Percentiles rank a stretch among this genome's conserved stretches.
Conservation (phyloP, 1,140 invertebrate genomes). For the Drosophila suzukii region DNA sequence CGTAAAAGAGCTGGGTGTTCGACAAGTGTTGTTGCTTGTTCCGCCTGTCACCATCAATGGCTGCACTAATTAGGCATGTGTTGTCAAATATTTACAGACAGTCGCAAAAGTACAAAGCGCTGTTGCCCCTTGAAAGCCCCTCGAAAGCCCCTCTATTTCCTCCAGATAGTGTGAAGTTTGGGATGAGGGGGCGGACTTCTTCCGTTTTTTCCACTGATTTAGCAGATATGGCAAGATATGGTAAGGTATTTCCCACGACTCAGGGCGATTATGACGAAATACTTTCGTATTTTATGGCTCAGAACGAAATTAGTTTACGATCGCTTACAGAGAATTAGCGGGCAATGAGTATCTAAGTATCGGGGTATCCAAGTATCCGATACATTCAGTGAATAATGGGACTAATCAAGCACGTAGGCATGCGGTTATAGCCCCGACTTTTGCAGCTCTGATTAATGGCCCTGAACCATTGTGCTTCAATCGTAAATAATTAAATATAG, state of each 20-base stretch:
- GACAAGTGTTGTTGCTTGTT: conserved; percentile 68
- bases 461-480: conserved; percentile 73
- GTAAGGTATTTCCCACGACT: conserved; percentile 66
- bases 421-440: conserved; percentile 27
- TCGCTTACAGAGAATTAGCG: conserved; percentile 69
- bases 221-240: conserved; percentile 31
- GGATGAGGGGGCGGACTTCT: conserved; percentile 48
- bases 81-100: conserved; percentile 80
- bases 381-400: conserved; percentile 63
- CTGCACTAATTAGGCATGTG: conserved; percentile 84
- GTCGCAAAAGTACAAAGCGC: conserved; percentile 81
- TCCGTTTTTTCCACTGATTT: conserved; percentile 75
- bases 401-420: conserved; percentile 68
- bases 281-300: conserved; percentile 71
- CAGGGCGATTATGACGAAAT: conserved; percentile 67
- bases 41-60: conserved; percentile 79
- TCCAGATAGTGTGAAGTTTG: conserved; percentile 1
- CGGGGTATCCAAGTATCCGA: conserved; percentile 7
- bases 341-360: conserved; percentile 17
- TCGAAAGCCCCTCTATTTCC: not conserved
- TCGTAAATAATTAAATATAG: conserved; percentile 79
- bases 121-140: conserved; percentile 20
- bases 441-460: conserved; percentile 71
- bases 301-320: conserved; percentile 65
- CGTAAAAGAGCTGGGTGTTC: conserved; percentile 63